Percentiles rank a stretch among this genome's conserved stretches.
phyloP scores from a whole-genome alignment of 2,797 vertebrate species.

The Erpetoichthys calabaricus region DNA sequence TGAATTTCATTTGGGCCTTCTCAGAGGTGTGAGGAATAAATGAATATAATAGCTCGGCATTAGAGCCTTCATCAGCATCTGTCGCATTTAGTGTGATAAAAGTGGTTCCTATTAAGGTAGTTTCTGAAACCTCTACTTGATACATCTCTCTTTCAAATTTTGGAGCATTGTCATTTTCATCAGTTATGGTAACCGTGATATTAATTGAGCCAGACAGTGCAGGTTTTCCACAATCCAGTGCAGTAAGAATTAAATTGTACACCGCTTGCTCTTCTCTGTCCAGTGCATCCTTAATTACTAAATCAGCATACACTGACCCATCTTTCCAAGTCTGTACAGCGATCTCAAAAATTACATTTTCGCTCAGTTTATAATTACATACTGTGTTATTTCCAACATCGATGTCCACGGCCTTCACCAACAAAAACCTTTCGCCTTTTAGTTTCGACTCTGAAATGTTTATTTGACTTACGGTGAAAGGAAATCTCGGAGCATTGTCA shows the following conservation, averaged over 20 bases:
- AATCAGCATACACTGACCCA: constrained; percentile 66
- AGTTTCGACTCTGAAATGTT: constrained; percentile 70
- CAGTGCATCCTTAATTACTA: constrained; percentile 63
- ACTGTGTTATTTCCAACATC: constrained; percentile 71
- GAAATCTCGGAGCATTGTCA: constrained; percentile 72
- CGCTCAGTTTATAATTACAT: constrained; percentile 65
- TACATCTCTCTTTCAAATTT: constrained; percentile 46
- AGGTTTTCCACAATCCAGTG: constrained; percentile 65
- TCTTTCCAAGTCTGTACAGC: no score
- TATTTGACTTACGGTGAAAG: constrained; percentile 55
- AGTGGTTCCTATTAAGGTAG: constrained; percentile 39
- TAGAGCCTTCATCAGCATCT: constrained; percentile 57
- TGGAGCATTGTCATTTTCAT: no score
- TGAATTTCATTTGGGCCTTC: constrained; percentile 47
- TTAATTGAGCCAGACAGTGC: constrained; percentile 50
- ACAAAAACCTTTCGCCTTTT: constrained; percentile 59
- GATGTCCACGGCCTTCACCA: constrained; percentile 68
- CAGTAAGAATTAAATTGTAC: constrained; percentile 64
- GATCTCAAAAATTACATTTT: constrained; percentile 64
- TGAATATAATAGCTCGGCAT: constrained; percentile 51
- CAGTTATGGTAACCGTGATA: constrained; percentile 53
- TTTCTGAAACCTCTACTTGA: constrained; percentile 52
- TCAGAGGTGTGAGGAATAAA: constrained; percentile 52
- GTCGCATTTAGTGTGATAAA: constrained; percentile 51
- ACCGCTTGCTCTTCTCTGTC: constrained; percentile 56